Base-by-base conservation (phyloP, 2,797 vertebrate species). In the Sebastes steindachneri region DNA sequence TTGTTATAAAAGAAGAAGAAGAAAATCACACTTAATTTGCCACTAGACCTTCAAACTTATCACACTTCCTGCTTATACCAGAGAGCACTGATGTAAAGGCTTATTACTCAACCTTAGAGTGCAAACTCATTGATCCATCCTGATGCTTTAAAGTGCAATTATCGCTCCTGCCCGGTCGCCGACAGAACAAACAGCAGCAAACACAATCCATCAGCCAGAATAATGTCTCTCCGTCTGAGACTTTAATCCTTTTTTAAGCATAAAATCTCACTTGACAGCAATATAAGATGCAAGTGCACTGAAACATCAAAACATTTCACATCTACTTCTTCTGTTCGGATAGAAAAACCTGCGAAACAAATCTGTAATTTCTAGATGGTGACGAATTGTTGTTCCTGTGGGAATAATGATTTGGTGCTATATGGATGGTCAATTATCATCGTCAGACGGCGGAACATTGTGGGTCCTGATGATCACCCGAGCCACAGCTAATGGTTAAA, bases 401-500 rank as follows among this genome's bases (percentile, higher is more conserved):
- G 14, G 14, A 25, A 53, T 23, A 57, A 75, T 51, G 8, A 78
- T 69, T 67, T 59, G n/a, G 11, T 54, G 28, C 12, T 21, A 35
- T 35, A 28, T 12, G 25, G 63, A 53, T 9, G 25, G 14, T 45
- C 21, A 71, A 29, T 68, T 23, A 76, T 76, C 9, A 53, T 3
- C 45, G 41, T 86, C 41, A 51, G 58, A 57, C 15, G 23, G 51
- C 33, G 25, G 55, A 64, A 28, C 45, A 28, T 68, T 63, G 21
- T 26, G 64, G 28, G 29, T 11, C 19, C 67, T 9, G 41, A 66
- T 75, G 31, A 65, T 69, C 62, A 58, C 7, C 1, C 1, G 14
- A 28, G 62, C 60, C 51, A 58, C 26, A 71, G 74, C 70, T 81
- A 82, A 85, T 75, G 70, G 73, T 76, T 81, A 51, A 58, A 85